A percentile compares a stretch with the other conserved stretches of the same genome.
phyloP scores from a whole-genome alignment of 2,888 invertebrate species.

The Drosophila quinaria region DNA sequence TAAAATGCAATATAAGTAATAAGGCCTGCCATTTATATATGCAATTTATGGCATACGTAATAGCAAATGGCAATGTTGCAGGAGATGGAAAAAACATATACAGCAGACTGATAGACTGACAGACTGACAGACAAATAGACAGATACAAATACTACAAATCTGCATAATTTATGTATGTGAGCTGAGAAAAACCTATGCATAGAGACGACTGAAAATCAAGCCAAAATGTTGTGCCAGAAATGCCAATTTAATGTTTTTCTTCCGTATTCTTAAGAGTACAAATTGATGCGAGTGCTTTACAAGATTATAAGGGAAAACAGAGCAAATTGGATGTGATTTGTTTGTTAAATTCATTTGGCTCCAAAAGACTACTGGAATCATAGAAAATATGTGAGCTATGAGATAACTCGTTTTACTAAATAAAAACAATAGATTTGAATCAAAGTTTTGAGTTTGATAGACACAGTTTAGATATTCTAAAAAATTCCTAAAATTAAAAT shows the following conservation, averaged over 20 bases:
- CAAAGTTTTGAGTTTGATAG: too few relatives aligned
- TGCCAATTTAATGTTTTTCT: slow-evolving; percentile 22
- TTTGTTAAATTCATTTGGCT: not conserved
- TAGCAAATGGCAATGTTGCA: not conserved
- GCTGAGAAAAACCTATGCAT: slow-evolving; percentile 12
- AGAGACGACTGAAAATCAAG: slow-evolving; percentile 13
- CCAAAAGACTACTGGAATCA: not conserved
- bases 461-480: too few relatives aligned
- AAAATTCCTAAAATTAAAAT: too few relatives aligned
- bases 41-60: slow-evolving; percentile 30
- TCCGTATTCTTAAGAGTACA: not conserved
- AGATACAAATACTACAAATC: slow-evolving; percentile 28
- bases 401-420: too few relatives aligned
- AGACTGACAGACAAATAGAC: slow-evolving; percentile 5
- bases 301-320: not conserved
- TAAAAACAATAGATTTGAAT: too few relatives aligned
- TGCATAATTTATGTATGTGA: slow-evolving; percentile 46
- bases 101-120: not conserved
- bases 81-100: not conserved
- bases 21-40: slow-evolving; percentile 13
- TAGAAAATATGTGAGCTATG: not conserved
- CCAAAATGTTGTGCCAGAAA: slow-evolving; percentile 8
- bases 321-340: not conserved
- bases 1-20: slow-evolving; percentile 43
- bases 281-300: slow-evolving; percentile 4